Conservation (phyloP, 2,888 invertebrate genomes). For the Tetropium fuscum region DNA sequence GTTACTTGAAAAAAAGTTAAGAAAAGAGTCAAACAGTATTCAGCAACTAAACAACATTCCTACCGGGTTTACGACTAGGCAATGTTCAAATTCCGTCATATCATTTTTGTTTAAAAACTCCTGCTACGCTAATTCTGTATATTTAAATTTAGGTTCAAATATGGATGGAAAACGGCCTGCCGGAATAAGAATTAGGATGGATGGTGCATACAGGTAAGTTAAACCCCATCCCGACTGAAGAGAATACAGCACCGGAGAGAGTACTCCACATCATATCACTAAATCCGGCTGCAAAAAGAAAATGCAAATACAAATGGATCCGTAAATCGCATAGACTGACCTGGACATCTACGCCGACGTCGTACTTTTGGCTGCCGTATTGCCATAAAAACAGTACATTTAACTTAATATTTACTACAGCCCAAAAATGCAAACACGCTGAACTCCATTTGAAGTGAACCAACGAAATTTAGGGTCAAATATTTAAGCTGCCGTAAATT, state of each 20-base stretch:
- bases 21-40: too few relatives aligned
- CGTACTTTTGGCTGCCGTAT: background rate
- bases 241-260: too few relatives aligned
- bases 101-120: too few relatives aligned
- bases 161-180: background rate
- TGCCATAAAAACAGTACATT: background rate
- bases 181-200: background rate
- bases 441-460: too few relatives aligned
- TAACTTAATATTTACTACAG: background rate
- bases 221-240: background rate
- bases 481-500: too few relatives aligned
- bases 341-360: background rate
- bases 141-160: too few relatives aligned
- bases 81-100: background rate
- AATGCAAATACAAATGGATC: too few relatives aligned
- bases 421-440: too few relatives aligned
- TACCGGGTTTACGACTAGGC: background rate
- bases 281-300: background rate
- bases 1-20: too few relatives aligned
- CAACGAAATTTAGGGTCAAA: too few relatives aligned
- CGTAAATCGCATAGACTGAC: background rate
- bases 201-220: background rate
- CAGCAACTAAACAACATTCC: background rate
- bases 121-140: too few relatives aligned
- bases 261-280: background rate